Percentiles rank a stretch among this genome's conserved stretches.
phyloP scores from a whole-genome alignment of 1,140 invertebrate species.

The Drosophila murphyi region DNA sequence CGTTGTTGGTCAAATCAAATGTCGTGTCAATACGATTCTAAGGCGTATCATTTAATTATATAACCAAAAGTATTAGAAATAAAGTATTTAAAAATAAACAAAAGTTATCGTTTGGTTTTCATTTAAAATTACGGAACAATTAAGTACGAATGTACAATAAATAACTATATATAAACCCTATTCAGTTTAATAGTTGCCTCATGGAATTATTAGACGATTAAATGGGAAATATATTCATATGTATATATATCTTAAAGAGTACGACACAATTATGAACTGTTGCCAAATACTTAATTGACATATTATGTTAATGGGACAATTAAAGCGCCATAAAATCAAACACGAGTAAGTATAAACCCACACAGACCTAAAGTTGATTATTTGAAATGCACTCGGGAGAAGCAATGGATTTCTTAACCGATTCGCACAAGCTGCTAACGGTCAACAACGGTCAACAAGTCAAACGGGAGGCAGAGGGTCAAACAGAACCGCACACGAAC shows the following conservation, averaged over 20 bases:
- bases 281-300: background rate
- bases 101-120: background rate
- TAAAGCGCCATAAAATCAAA: background rate
- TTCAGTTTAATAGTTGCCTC: slow-evolving; percentile 20
- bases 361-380: slow-evolving; percentile 27
- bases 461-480: background rate
- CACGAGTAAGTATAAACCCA: background rate
- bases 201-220: slow-evolving; percentile 19
- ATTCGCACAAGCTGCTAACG: slow-evolving; percentile 21
- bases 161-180: background rate
- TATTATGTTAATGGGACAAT: background rate
- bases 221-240: background rate
- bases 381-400: slow-evolving; percentile 37
- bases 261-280: slow-evolving; percentile 4
- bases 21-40: slow-evolving; percentile 33
- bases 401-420: slow-evolving; percentile 31
- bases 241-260: background rate
- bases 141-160: too few species aligned
- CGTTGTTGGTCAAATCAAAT: slow-evolving; percentile 24
- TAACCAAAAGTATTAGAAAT: slow-evolving; percentile 31
- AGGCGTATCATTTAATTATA: slow-evolving; percentile 51
- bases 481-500: slow-evolving; percentile 42
- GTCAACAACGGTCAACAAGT: background rate
- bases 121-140: slow-evolving; percentile 2
- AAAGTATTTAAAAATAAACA: slow-evolving; percentile 40